phyloP scores from a whole-genome alignment of 2,797 vertebrate species.

The Malacoraja senta region DNA sequence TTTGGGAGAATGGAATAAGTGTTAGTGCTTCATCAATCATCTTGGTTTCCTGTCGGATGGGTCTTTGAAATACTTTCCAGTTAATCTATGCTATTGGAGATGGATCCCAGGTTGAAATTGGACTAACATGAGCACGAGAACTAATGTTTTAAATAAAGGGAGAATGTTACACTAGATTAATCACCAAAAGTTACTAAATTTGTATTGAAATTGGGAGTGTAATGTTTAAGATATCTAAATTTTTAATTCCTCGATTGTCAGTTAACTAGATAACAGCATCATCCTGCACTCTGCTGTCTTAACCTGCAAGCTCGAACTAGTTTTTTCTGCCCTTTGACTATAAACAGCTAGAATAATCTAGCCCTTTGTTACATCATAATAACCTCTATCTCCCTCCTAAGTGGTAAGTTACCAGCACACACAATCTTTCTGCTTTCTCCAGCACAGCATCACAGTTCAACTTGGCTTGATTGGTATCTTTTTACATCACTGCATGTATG shows the following conservation, averaged over 20 bases:
- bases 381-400: not conserved
- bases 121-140: too few relatives aligned
- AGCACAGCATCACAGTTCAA: slow-evolving; percentile 15
- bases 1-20: not conserved
- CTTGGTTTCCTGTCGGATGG: not conserved
- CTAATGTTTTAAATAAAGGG: not conserved
- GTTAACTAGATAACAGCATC: not conserved
- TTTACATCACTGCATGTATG: not conserved
- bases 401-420: not conserved
- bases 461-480: not conserved
- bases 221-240: not conserved
- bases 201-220: not conserved
- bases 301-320: not conserved
- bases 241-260: not conserved
- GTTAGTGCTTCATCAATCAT: not conserved
- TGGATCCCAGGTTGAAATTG: not conserved
- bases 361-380: slow-evolving; percentile 33
- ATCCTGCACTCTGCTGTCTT: not conserved
- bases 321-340: not conserved
- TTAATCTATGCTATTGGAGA: not conserved
- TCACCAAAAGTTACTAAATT: not conserved
- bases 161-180: not conserved
- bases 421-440: not conserved
- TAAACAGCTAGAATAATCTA: slow-evolving; percentile 1
- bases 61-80: not conserved